Base-by-base conservation (phyloP, 2,113 vertebrate species). In the Nematolebias whitei region DNA sequence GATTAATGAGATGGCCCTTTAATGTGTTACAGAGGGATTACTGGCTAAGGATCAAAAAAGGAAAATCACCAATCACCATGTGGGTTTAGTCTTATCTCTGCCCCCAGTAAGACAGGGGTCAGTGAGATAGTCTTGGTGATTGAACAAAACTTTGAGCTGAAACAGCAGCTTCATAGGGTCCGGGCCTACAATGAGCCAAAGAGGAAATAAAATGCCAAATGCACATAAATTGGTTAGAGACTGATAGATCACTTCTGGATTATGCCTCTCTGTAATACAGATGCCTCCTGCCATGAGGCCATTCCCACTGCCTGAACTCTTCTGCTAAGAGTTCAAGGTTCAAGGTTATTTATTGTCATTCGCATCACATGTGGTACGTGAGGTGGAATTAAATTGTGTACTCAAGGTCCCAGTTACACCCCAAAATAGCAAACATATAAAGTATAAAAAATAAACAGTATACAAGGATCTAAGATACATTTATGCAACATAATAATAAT, bases 1-100 rank as follows among this genome's bases (percentile, higher is more conserved):
- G 76, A 87, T 87, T 74, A 69, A 85, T 85, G 68, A 73, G 24
- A 66, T 14, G n/a, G 44, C 54, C 24, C 58, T 77, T 75, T 65
- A 80, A 78, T 83, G 41, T 45, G 20, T 69, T 24, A 20, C 76
- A n/a, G 67, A 47, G 45, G 69, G 58, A 56, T 63, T 48, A 76
- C 74, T 87, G 82, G 83, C 38, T 51, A 58, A 74, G 52, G 12
- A 13, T 55, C 51, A 43, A 53, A 22, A n/a, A 22, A 63, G 44
- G 50, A 60, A 47, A 66, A 49, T 66, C 50, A 72, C 65, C 63
- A 74, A 76, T 78, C 52, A 60, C 57, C 35, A 38, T 3, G 41
- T 45, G 29, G 32, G 60, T 62, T 15, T 65, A 23, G 26, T 73
- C 68, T 71, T 71, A 65, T 65, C 64, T 60, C 2, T 20, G n/a